Conservation (phyloP, 2,888 invertebrate species). For the Anthrax anthrax region DNA sequence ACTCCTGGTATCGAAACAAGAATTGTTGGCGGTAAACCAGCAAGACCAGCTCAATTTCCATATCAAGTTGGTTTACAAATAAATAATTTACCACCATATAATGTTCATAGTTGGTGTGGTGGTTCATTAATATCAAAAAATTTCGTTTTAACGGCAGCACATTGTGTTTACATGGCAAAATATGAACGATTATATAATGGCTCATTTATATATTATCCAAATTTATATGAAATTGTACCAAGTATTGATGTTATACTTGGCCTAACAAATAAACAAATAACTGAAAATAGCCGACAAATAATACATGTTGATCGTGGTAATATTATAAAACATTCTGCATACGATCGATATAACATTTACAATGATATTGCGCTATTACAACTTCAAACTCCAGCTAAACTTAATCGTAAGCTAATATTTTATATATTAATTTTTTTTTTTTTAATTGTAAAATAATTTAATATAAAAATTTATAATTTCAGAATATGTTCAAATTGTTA, state of each 20-base stretch:
- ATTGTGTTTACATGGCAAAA: neutral
- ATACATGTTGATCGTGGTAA: neutral
- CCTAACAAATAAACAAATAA: neutral
- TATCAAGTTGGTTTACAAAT: neutral
- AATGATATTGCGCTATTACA: neutral
- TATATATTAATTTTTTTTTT: no score
- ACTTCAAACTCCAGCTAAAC: neutral
- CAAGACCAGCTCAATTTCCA: neutral
- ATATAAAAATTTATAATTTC: no score
- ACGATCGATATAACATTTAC: neutral
- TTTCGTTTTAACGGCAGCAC: neutral
- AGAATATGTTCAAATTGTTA: neutral
- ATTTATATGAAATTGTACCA: neutral
- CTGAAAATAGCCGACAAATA: neutral
- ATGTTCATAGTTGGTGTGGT: neutral
- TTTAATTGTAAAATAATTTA: no score
- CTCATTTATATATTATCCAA: neutral
- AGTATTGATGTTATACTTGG: neutral
- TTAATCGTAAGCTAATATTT: neutral
- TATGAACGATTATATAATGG: neutral
- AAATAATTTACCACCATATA: neutral
- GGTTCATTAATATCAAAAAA: neutral
- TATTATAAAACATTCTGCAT: neutral
- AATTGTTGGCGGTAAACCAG: neutral
- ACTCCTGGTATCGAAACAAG: no score